These are phyloP conservation scores for Bergia puertoricense DNA, from an alignment of 92 coral and sea anemone species.

Conservation along the genomic window DNA sequence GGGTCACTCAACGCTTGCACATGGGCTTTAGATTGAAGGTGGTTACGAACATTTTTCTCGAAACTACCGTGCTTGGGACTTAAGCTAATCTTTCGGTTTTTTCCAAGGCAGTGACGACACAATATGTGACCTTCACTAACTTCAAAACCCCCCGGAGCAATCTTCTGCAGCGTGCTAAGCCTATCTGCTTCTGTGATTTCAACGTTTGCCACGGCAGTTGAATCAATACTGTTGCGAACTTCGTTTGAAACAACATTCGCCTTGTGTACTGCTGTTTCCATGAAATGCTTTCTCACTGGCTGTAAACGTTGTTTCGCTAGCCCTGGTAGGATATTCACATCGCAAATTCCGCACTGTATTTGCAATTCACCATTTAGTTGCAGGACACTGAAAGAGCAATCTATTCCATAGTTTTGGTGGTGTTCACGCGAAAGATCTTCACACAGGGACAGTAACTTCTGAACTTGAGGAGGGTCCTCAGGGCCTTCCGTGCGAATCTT, in stretches of 20 bases:
- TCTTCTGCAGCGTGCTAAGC: constrained; percentile 6
- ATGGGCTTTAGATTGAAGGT: not conserved
- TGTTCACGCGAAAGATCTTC: constrained; percentile 8
- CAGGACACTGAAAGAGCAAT: not conserved
- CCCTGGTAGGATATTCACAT: constrained; percentile 1
- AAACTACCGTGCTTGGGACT: constrained; percentile 7
- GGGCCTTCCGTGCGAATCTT: constrained; percentile 12
- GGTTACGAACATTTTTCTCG: not conserved
- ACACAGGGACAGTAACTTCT: constrained; percentile 1
- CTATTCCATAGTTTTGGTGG: not conserved
- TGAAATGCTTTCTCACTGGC: not conserved
- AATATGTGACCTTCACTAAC: not conserved
- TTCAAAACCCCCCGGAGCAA: not conserved
- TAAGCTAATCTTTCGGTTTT: not conserved
- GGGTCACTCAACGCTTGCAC: not conserved
- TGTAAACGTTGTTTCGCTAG: not conserved
- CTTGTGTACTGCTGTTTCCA: constrained; percentile 5
- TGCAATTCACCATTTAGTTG: constrained; percentile 9
- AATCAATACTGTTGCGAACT: not conserved
- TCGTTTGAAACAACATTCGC: not conserved
- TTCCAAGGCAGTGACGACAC: constrained; percentile 6
- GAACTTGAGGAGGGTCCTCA: not conserved
- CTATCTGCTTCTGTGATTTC: constrained; percentile 1
- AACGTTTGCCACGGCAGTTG: not conserved
- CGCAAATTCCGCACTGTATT: not conserved